Evolutionary conservation across 1,140 invertebrate species (phyloP), one percentile per base, ranked within the genome.

Genomic region (Zaprionus davidi): DNA sequence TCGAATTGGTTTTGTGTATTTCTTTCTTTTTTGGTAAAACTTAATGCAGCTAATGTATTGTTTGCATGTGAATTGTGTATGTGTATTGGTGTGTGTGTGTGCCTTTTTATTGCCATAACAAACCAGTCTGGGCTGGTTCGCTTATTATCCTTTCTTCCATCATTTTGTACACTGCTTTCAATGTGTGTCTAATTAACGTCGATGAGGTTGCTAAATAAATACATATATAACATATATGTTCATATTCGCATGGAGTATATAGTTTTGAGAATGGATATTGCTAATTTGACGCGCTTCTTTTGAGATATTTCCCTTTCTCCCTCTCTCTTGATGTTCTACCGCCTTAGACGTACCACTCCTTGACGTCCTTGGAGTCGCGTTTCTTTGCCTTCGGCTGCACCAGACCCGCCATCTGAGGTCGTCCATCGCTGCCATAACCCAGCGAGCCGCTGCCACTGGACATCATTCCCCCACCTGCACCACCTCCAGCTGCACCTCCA

Each of bases 321-420:
- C 24, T 26, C 28, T 7, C 6, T 31, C 2, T 69, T 36, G 53
- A 58, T 66, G 36, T 31, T 20, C 22, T 46, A 24, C 11, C 49
- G 55, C 9, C 81, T 92, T 92, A 92, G 83, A 98, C 97, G 93
- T 98, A 98, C 97, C 97, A 98, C 93, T 98, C 97, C 95, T 98
- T 98, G 77, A 98, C 96, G 92, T 98, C 97, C 94, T 97, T 97
- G 73, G 95, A 94, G 94, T 97, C 95, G 86, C 96, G 94, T 92
- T 96, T 96, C 93, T 96, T 96, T 74, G 95, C 93, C 85, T 95
- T 94, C 70, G 93, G 93, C 70, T 94, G 93, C 44, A 94, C 93
- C 62, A 93, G 91, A 17, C 93, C 93, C 15, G 91, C 90, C 91
- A 91, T 92, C 70, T 90, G 92, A 2, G 87, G 91, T 9, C 91